Evolutionary conservation across 2,113 vertebrate species (phyloP), one percentile per base, ranked within the genome.

Genomic region (Corydoras maculifer): DNA sequence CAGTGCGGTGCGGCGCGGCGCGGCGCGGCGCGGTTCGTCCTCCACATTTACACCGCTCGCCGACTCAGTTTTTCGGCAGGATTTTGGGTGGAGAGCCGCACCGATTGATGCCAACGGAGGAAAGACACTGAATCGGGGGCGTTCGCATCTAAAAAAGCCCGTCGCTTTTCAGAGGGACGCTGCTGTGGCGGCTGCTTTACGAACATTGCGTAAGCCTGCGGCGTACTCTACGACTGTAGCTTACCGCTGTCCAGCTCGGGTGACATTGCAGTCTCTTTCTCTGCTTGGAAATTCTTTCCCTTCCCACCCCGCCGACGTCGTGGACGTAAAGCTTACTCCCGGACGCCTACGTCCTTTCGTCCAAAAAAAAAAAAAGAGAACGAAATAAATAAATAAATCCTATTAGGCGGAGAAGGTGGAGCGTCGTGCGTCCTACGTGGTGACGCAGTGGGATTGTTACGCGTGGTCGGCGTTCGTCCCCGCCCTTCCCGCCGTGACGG

Each of bases 401-500:
- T 25, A 25, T 25, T 25, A 25, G 18, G 18, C 80, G 76, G 83
- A 82, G 85, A 90, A 88, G 88, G 89, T 87, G 87, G 88, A 90
- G 87, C 86, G 82, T 83, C 83, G 88, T 85, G 85, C 88, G 86
- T 86, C 85, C 72, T 84, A 88, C 89, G 87, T 86, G 75, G 85
- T 89, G 84, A 87, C 88, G 90, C 89, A 91, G 87, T 86, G 88
- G 89, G 88, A 89, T 88, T 88, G 86, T 77, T 90, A 87, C 90
- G 88, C 87, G 84, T 89, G 88, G 85, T 87, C 87, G 85, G 86
- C 89, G 86, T 88, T 80, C 86, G 90, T 90, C 86, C 86, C 91
- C 89, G 91, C 90, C 88, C 89, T 90, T 92, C 89, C 89, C 89
- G 90, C 89, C 82, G 87, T 90, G 90, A 91, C 89, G 89, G 93